A percentile compares a stretch with the other conserved stretches of the same genome.
These are phyloP conservation scores for Rugalucina vietnamica DNA, from an alignment of 2,888 invertebrate species.

Conservation along the genomic window DNA sequence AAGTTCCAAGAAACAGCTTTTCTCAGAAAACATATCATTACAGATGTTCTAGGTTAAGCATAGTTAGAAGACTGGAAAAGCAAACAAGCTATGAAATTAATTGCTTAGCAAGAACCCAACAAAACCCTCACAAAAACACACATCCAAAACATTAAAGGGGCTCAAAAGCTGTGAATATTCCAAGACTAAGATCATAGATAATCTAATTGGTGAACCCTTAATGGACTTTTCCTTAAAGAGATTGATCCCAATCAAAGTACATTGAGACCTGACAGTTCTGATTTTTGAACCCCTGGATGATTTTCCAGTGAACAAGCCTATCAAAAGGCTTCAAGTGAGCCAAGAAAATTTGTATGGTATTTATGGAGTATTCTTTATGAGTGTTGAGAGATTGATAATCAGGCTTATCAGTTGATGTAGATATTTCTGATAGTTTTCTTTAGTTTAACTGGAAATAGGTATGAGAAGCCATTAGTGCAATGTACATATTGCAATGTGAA, in stretches of 20 bases:
- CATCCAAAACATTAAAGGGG: too few relatives aligned
- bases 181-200: too few relatives aligned
- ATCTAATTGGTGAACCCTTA: too few relatives aligned
- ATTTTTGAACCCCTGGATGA: too few relatives aligned
- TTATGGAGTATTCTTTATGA: slow-evolving; percentile 14
- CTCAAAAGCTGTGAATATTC: too few relatives aligned
- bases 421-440: slow-evolving; percentile 1
- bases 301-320: not conserved
- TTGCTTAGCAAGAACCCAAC: not conserved
- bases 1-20: too few relatives aligned
- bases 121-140: not conserved
- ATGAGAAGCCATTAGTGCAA: not conserved
- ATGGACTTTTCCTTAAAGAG: too few relatives aligned
- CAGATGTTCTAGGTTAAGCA: slow-evolving; percentile 11
- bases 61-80: not conserved
- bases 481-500: too few relatives aligned
- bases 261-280: not conserved
- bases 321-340: slow-evolving; percentile 1
- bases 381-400: slow-evolving; percentile 10
- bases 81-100: slow-evolving; percentile 16
- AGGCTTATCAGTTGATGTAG: slow-evolving; percentile 12
- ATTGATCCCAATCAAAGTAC: too few relatives aligned
- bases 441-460: not conserved
- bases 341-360: slow-evolving; percentile 13
- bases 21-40: too few relatives aligned